phyloP scores from a whole-genome alignment of 23 tunicate genomes.

The Ascidia mentula region DNA sequence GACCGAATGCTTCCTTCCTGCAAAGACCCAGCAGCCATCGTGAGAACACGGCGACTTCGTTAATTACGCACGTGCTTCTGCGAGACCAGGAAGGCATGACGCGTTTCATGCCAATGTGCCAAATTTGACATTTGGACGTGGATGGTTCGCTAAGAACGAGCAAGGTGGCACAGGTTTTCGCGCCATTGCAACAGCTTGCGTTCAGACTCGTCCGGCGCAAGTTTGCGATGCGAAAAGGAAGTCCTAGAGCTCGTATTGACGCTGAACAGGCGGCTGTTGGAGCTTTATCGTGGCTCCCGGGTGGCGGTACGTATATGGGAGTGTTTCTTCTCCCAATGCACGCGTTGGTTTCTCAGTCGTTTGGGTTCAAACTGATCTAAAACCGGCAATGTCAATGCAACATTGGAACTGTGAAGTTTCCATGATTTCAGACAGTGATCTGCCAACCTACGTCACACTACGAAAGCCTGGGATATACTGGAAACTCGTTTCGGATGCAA shows the following conservation, averaged over 20 bases:
- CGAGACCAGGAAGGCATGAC: not conserved
- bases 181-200: not conserved
- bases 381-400: no score
- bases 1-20: constrained; percentile 4
- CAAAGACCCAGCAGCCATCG: not conserved
- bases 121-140: no score
- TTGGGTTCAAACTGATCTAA: no score
- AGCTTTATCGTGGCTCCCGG: no score
- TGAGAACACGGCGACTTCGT: not conserved
- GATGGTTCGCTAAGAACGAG: no score
- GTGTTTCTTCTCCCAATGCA: not conserved
- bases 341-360: no score
- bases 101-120: no score
- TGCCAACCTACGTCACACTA: no score
- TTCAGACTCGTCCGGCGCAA: not conserved
- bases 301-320: not conserved
- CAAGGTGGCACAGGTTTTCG: not conserved
- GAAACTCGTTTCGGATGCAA: no score
- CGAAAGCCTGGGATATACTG: no score
- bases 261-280: not conserved
- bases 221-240: not conserved
- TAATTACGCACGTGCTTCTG: constrained; percentile 8
- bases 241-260: not conserved
- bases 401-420: no score
- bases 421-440: no score